Evolutionary conservation across 1,140 invertebrate genomes (phyloP), one percentile per base, ranked within the genome.

Genomic region (Portunus trituberculatus): DNA sequence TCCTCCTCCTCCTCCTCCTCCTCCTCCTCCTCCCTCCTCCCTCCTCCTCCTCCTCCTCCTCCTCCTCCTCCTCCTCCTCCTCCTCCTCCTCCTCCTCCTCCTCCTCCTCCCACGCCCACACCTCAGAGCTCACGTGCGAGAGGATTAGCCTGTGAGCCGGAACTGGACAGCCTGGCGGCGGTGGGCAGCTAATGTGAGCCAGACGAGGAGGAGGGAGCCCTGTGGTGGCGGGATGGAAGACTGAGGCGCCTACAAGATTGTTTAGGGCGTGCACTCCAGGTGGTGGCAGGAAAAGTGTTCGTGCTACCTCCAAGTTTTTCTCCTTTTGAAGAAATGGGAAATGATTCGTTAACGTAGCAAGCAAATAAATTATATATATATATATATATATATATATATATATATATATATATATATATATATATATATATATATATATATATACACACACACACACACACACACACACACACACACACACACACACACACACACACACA

Each of bases 381-480:
- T 89, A 25, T 45, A 89, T 14, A 89, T 39, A 16, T 89, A 10
- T 45, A 39, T 89, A 89, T 32, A 39, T 89, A 39, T 89, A 89
- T 39, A 89, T 89, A 39, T 39, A 39, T 89, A 39, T 89, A 39
- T 89, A 39, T 25, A 39, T 89, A 39, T 89, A 89, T 89, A 39
- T 89, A 39, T 89, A 39, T 89, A 39, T 39, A 39, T 89, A 89
- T 29, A 12, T 8, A 31, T 89, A 29, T 39, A 89, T 89, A 89
- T 89, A 52, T 91, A 48, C 52, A 91, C 52, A 25, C 20, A 52
- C 48, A 32, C 31, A 82, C 39, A 16, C 39, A 83, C 4, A 82
- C 25, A 93, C 14, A 0, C 12, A 31, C 0, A 83, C 39, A 45
- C 25, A 45, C 3, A 93, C 29, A 93, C 31, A 93, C 31, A 93